Evolutionary conservation across 2,888 invertebrate species (phyloP).

Genomic region (Cloeon dipterum): DNA sequence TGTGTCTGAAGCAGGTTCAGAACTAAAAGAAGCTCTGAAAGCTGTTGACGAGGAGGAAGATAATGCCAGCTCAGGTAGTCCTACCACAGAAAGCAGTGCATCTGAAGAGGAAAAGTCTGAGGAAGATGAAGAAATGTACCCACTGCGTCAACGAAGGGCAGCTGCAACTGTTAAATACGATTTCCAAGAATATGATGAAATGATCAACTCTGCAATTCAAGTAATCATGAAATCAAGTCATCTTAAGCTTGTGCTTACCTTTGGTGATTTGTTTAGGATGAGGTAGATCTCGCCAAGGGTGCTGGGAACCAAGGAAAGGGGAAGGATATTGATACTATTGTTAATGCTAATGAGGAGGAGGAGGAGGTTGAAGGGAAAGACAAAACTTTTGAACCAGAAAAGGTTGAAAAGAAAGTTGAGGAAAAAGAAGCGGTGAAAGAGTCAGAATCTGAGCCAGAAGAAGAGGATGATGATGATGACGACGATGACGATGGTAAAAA

Average conservation of each 20-base stretch:
- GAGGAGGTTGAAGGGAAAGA: slow-evolving; percentile 17
- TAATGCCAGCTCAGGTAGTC: slow-evolving; percentile 9
- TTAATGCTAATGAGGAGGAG: slow-evolving; percentile 46
- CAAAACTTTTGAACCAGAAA: slow-evolving; percentile 11
- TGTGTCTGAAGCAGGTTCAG: neutral
- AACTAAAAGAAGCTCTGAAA: neutral
- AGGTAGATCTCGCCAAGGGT: slow-evolving; percentile 48
- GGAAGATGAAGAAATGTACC: slow-evolving; percentile 55
- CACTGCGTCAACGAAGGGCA: slow-evolving; percentile 55
- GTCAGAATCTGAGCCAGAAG: slow-evolving; percentile 19
- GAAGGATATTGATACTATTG: slow-evolving; percentile 81
- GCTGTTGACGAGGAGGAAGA: slow-evolving; percentile 10
- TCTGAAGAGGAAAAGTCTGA: slow-evolving; percentile 23
- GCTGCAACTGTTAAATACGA: slow-evolving; percentile 38
- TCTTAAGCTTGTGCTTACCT: neutral
- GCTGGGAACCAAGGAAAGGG: slow-evolving; percentile 66
- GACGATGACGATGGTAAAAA: slow-evolving; percentile 4
- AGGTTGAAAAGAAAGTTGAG: slow-evolving; percentile 16
- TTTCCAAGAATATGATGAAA: slow-evolving; percentile 83
- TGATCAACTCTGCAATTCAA: slow-evolving; percentile 80
- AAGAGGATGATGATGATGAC: slow-evolving; percentile 12
- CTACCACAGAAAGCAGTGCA: slow-evolving; percentile 1
- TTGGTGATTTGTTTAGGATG: slow-evolving; percentile 25
- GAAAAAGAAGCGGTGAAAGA: slow-evolving; percentile 15
- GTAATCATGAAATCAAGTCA: slow-evolving; percentile 16